Conservation (phyloP, 2,888 invertebrate genomes). For the Priocnemis perturbator region DNA sequence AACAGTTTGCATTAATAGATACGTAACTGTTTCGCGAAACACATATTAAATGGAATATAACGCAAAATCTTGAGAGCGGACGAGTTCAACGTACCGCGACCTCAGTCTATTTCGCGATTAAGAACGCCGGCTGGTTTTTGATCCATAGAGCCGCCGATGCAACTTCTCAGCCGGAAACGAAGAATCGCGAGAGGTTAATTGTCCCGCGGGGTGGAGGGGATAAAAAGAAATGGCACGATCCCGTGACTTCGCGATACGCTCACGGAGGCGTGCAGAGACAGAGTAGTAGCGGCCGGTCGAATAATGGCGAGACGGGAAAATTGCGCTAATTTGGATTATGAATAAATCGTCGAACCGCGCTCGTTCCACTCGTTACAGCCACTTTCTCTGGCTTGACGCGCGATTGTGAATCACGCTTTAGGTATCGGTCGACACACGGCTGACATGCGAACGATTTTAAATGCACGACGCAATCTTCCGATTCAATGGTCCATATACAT, state of each 20-base stretch:
- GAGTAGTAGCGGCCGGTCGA: constrained; percentile 16
- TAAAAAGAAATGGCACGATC: not conserved
- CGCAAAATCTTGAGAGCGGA: too few relatives aligned
- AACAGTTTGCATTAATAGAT: not conserved
- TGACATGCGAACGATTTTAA: not conserved
- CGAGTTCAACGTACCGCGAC: too few relatives aligned
- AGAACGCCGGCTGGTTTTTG: too few relatives aligned
- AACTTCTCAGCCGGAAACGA: not conserved
- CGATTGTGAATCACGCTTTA: constrained; percentile 8
- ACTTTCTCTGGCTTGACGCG: constrained; percentile 57
- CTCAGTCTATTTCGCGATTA: too few relatives aligned
- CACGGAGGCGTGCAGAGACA: not conserved
- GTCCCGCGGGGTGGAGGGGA: not conserved
- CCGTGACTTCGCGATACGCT: constrained; percentile 20
- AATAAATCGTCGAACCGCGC: constrained; percentile 59
- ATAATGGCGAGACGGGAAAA: constrained; percentile 52
- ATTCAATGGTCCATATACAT: not conserved
- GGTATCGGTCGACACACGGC: not conserved
- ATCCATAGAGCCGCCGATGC: too few relatives aligned
- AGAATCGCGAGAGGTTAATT: not conserved
- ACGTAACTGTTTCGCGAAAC: constrained; percentile 13
- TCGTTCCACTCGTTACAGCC: constrained; percentile 60
- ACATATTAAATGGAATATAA: not conserved
- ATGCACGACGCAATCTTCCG: constrained; percentile 3
- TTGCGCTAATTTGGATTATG: constrained; percentile 58